Percentiles rank a stretch among this genome's conserved stretches.
phyloP scores from a whole-genome alignment of 2,797 vertebrate genomes.

The Myotis findleyi region DNA sequence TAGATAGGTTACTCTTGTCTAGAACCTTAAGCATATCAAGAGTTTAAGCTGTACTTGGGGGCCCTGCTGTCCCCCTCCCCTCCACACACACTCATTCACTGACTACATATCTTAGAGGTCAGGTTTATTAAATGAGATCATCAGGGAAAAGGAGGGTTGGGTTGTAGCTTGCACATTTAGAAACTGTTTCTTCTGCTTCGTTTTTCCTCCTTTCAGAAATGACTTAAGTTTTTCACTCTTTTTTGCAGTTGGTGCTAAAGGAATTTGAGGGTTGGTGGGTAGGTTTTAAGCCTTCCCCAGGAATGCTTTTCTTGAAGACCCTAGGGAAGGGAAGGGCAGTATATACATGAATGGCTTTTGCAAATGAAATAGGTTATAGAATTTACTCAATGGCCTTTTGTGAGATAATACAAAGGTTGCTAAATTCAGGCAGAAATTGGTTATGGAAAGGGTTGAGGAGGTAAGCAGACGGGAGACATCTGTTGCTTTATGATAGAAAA shows the following conservation, averaged over 20 bases:
- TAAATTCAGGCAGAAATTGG: constrained; percentile 4
- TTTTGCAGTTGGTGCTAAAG: not conserved
- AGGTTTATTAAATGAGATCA: not conserved
- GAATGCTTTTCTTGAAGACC: not conserved
- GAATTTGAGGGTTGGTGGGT: not conserved
- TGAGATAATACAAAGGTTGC: not conserved
- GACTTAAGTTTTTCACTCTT: not conserved
- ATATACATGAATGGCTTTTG: not conserved
- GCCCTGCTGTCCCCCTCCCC: not conserved
- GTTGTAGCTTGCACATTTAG: not conserved
- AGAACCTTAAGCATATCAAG: not conserved
- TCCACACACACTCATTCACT: not conserved
- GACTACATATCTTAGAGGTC: not conserved
- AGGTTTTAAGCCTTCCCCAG: not conserved
- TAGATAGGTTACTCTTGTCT: not conserved
- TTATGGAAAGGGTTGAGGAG: not conserved
- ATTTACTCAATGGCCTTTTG: not conserved
- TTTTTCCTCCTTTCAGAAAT: constrained; percentile 22
- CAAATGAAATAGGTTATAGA: not conserved
- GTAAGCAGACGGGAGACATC: not conserved
- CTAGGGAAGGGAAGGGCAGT: not conserved
- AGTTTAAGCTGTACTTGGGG: not conserved
- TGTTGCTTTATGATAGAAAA: constrained; percentile 37
- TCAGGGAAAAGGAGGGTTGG: not conserved
- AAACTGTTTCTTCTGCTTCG: not conserved